A percentile compares a stretch with the other conserved stretches of the same genome.
Conservation (phyloP, 2,113 vertebrate species). For the Myotis yumanensis region DNA sequence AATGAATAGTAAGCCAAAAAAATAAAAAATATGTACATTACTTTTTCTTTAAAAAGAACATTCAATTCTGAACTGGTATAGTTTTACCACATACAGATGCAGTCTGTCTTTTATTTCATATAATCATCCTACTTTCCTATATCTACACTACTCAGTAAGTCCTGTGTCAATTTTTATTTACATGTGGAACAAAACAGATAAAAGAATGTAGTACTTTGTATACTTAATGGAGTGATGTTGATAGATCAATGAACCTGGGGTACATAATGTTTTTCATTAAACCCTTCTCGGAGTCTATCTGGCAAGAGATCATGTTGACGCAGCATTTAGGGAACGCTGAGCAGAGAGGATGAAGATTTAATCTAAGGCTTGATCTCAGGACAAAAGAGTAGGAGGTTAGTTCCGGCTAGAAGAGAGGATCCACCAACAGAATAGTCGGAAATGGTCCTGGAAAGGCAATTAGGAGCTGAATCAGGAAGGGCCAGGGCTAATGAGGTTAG, state of each 20-base stretch:
- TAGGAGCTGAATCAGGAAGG: neutral
- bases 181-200: slow-evolving; percentile 82
- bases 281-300: slow-evolving; percentile 95
- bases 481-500: neutral
- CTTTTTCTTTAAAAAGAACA: slow-evolving; percentile 79
- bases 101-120: slow-evolving; percentile 81
- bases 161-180: slow-evolving; percentile 83
- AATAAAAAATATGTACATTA: slow-evolving; percentile 81
- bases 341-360: neutral
- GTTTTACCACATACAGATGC: slow-evolving; percentile 81
- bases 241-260: slow-evolving; percentile 92
- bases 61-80: slow-evolving; percentile 82
- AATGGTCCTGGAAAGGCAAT: neutral
- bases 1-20: slow-evolving; percentile 84
- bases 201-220: slow-evolving; percentile 87
- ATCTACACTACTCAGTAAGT: slow-evolving; percentile 89
- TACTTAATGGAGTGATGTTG: slow-evolving; percentile 71
- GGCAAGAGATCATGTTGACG: slow-evolving; percentile 91
- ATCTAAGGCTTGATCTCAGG: neutral
- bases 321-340: neutral
- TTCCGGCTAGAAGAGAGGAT: neutral
- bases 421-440: neutral
- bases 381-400: neutral
- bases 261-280: slow-evolving; percentile 94
- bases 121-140: slow-evolving; percentile 83